phyloP scores from a whole-genome alignment of 2,797 vertebrate genomes.

The Channa striata region DNA sequence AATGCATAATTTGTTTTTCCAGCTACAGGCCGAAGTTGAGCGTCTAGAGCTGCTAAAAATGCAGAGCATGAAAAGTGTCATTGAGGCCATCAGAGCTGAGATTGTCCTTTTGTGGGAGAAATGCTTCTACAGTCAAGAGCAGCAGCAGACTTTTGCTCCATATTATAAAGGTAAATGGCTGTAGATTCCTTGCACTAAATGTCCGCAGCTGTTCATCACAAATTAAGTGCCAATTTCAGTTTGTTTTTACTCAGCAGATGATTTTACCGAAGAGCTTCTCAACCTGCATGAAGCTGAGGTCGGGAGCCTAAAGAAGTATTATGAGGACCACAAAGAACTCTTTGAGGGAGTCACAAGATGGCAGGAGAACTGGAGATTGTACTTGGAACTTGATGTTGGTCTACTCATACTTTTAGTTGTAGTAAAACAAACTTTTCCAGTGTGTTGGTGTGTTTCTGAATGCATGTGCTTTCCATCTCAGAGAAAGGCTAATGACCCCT shows the following conservation, averaged over 20 bases:
- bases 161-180: conserved; percentile 73
- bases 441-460: neutral
- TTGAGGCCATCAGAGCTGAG: conserved; percentile 86
- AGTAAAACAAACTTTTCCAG: neutral
- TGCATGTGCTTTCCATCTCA: conserved; percentile 52
- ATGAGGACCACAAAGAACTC: conserved; percentile 87
- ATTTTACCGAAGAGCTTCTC: conserved; percentile 89
- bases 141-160: conserved; percentile 85
- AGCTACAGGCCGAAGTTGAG: conserved; percentile 86
- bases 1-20: conserved; percentile 10
- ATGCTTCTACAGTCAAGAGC: conserved; percentile 91
- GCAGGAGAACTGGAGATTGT: conserved; percentile 92
- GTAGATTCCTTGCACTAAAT: neutral
- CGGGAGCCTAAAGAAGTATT: conserved; percentile 82
- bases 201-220: neutral
- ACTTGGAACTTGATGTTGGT: conserved; percentile 92
- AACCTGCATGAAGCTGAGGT: conserved; percentile 88
- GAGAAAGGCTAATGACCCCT: conserved; percentile 92
- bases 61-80: conserved; percentile 88
- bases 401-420: neutral
- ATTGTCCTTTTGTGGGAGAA: conserved; percentile 89
- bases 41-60: conserved; percentile 89
- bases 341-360: conserved; percentile 91
- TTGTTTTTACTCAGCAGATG: conserved; percentile 75
- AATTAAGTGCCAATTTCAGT: neutral